Evolutionary conservation across 1,140 invertebrate genomes (phyloP).

Genomic region (Polypedilum vanderplanki): DNA sequence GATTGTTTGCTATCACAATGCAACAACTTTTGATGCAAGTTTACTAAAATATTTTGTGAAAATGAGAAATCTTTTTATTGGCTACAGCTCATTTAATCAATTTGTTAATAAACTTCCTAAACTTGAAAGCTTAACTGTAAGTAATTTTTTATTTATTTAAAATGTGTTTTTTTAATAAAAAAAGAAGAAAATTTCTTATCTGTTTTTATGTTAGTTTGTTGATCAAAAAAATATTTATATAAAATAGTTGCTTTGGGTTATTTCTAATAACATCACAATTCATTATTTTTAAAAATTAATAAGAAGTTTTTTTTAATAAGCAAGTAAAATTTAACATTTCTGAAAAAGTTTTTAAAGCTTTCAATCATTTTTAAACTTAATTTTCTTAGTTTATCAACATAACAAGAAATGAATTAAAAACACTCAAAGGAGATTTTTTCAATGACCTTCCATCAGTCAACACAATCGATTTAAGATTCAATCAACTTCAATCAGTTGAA

Average conservation of each 20-base stretch:
- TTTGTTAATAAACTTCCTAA: neutral
- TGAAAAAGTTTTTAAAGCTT: too few relatives aligned
- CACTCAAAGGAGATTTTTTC: neutral
- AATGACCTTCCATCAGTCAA: neutral
- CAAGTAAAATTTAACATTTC: too few relatives aligned
- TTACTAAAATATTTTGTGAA: neutral
- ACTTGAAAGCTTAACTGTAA: neutral
- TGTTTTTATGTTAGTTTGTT: too few relatives aligned
- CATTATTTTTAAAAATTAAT: too few relatives aligned
- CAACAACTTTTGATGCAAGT: neutral
- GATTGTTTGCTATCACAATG: neutral
- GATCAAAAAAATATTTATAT: too few relatives aligned
- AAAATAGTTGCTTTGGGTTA: too few relatives aligned
- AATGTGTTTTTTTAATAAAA: too few relatives aligned
- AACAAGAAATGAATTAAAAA: neutral
- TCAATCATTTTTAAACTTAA: too few relatives aligned
- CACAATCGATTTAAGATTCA: neutral
- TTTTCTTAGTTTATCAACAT: slow-evolving; percentile 8
- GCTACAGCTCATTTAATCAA: neutral
- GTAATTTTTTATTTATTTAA: neutral
- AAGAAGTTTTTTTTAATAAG: too few relatives aligned
- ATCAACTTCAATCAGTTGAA: neutral
- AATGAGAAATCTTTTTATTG: neutral
- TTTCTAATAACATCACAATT: too few relatives aligned
- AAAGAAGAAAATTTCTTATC: too few relatives aligned